Conservation (phyloP, 2,888 invertebrate species). For the Operophtera brumata region DNA sequence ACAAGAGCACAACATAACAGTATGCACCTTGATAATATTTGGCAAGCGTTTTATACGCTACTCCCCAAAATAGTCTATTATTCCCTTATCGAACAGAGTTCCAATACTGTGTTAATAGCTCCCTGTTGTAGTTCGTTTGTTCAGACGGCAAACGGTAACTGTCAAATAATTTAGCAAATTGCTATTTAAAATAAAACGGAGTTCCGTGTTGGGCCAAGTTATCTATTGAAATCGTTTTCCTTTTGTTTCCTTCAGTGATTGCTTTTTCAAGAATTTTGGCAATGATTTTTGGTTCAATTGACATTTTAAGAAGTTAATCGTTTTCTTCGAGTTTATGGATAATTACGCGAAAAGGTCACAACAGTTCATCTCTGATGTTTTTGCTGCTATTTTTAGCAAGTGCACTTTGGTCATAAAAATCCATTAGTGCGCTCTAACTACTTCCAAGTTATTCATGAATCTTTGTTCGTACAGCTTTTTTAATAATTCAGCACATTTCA, state of each 20-base stretch:
- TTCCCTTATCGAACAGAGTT: constrained; percentile 3
- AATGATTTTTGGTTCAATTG: background rate
- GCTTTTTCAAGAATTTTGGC: constrained; percentile 3
- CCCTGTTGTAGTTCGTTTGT: constrained; percentile 8
- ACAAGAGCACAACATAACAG: no score
- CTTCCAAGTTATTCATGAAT: no score
- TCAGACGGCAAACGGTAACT: constrained; percentile 9
- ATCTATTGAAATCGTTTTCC: constrained; percentile 6
- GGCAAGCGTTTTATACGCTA: background rate
- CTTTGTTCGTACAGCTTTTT: no score
- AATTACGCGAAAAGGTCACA: no score
- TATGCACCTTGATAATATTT: background rate
- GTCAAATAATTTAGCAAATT: constrained; percentile 12
- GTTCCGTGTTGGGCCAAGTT: background rate
- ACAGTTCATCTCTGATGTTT: no score
- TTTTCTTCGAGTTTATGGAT: no score
- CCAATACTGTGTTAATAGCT: constrained; percentile 1
- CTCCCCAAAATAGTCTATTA: background rate
- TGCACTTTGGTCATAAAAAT: no score
- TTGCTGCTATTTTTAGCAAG: no score
- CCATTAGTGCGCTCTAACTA: no score
- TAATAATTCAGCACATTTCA: no score
- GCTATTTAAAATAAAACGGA: constrained; percentile 4
- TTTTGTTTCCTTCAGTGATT: constrained; percentile 4
- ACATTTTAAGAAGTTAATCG: no score